Percentiles rank a stretch among this genome's conserved stretches.
Evolutionary conservation across 2,888 invertebrate genomes (phyloP).

Genomic region (Hemaris fuciformis): DNA sequence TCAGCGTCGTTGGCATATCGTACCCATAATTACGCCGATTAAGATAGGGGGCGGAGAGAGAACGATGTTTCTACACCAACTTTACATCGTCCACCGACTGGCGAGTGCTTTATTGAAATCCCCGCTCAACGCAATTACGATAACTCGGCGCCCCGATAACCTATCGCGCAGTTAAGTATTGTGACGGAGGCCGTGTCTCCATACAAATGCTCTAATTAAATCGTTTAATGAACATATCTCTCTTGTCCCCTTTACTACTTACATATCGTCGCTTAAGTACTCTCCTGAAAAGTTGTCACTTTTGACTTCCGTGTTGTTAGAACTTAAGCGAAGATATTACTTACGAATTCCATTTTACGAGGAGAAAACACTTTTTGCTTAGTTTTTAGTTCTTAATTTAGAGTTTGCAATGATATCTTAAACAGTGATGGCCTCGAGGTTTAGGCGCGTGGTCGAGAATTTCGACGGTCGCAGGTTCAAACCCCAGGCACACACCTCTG

Average conservation of each 20-base stretch:
- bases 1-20: constrained; percentile 28
- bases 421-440: too few species aligned
- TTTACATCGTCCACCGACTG: not conserved
- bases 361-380: too few species aligned
- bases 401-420: not conserved
- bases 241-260: not conserved
- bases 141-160: not conserved
- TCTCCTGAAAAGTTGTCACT: too few species aligned
- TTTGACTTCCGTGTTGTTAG: too few species aligned
- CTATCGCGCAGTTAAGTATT: not conserved
- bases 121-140: constrained; percentile 1
- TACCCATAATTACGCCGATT: constrained; percentile 60
- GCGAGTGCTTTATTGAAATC: not conserved
- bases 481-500: too few species aligned
- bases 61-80: constrained; percentile 42
- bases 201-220: not conserved
- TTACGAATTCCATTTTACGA: too few species aligned
- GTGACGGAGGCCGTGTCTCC: not conserved
- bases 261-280: too few species aligned
- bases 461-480: too few species aligned
- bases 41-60: constrained; percentile 44
- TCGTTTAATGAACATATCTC: not conserved
- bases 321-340: too few species aligned
- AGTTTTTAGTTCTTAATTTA: too few species aligned
- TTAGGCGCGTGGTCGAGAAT: too few species aligned